Evolutionary conservation across 2,113 vertebrate genomes (phyloP).

Genomic region (Ammodytes marinus): DNA sequence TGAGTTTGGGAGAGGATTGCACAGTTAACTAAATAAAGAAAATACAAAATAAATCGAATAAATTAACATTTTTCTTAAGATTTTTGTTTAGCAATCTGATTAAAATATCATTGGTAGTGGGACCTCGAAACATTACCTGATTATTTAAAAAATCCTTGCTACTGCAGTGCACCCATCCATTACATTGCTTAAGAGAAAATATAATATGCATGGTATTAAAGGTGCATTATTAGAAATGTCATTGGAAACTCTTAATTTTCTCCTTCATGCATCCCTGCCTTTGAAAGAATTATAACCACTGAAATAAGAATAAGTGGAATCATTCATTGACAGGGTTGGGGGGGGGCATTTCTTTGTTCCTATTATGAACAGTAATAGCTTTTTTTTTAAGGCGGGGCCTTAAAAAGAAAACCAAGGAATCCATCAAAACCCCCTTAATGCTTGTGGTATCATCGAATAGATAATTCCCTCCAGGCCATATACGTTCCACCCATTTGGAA

Average conservation of each 20-base stretch:
- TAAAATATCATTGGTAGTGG: neutral
- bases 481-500: slow-evolving; percentile 16
- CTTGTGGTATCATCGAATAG: slow-evolving; percentile 34
- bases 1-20: too few species aligned
- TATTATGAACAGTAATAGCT: slow-evolving; percentile 43
- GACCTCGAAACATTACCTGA: neutral
- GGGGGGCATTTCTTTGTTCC: slow-evolving; percentile 22
- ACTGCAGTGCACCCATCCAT: neutral
- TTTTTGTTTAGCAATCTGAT: neutral
- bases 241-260: slow-evolving; percentile 1
- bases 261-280: slow-evolving; percentile 1
- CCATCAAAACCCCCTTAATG: slow-evolving; percentile 38
- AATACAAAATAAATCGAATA: neutral
- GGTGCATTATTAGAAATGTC: neutral
- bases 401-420: slow-evolving; percentile 38
- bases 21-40: neutral
- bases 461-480: slow-evolving; percentile 46
- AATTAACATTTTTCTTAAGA: neutral
- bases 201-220: neutral
- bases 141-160: neutral
- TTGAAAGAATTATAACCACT: slow-evolving; percentile 31
- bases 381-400: slow-evolving; percentile 31
- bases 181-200: neutral
- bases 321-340: slow-evolving; percentile 20
- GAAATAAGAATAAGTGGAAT: slow-evolving; percentile 35